phyloP scores from a whole-genome alignment of 2,113 vertebrate species.

The Sarotherodon lohbergeri region DNA sequence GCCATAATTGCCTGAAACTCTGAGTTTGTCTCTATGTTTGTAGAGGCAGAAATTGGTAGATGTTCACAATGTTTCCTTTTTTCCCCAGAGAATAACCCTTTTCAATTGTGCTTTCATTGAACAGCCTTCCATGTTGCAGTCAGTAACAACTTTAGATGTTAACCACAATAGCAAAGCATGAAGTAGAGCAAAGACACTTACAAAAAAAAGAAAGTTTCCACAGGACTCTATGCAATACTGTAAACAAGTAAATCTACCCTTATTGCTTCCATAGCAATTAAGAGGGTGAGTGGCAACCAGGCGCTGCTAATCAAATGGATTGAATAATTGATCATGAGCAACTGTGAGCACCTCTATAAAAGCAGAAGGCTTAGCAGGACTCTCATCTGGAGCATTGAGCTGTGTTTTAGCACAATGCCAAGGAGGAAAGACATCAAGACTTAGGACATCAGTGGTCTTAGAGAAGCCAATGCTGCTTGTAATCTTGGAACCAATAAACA shows the following conservation, averaged over 20 bases:
- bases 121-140: not conserved
- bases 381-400: not conserved
- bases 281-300: not conserved
- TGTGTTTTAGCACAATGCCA: not conserved
- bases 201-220: not conserved
- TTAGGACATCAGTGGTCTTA: not conserved
- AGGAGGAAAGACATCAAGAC: not conserved
- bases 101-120: not conserved
- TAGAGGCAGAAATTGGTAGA: not conserved
- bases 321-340: not conserved
- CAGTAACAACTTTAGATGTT: not conserved
- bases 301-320: not conserved
- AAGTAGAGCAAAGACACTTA: not conserved
- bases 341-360: not conserved
- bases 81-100: fast-evolving
- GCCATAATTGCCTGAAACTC: not conserved
- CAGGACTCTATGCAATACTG: not conserved
- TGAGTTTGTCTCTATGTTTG: not conserved
- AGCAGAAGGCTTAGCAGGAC: not conserved
- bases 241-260: not conserved
- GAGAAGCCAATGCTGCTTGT: not conserved
- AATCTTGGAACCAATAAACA: not conserved
- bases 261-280: not conserved
- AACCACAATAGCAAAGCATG: not conserved
- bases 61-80: not conserved